A percentile compares a stretch with the other conserved stretches of the same genome.
Conservation (phyloP, 92 coral and sea anemone genomes). For the Pocillopora meandrina region DNA sequence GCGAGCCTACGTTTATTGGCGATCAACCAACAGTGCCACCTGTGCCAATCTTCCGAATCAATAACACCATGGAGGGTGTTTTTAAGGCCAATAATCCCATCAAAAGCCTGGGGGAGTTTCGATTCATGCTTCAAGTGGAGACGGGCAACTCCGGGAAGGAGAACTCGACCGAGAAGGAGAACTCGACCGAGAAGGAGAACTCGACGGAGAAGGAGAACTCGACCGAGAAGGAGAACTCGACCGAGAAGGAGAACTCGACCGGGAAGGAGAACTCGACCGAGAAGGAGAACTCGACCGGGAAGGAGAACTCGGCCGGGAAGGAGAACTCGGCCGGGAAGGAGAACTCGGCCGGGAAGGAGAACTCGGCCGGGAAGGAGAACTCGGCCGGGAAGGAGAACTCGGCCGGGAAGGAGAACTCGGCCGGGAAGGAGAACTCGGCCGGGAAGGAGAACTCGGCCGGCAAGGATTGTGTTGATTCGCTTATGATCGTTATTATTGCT, state of each 20-base stretch:
- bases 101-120: conserved; percentile 22
- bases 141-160: not conserved
- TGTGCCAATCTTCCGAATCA: conserved; percentile 28
- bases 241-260: too few relatives aligned
- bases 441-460: not conserved
- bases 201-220: not conserved
- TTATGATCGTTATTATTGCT: not conserved
- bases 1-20: not conserved
- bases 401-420: too few relatives aligned
- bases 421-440: too few relatives aligned
- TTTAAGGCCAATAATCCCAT: not conserved
- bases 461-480: not conserved
- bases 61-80: conserved; percentile 13
- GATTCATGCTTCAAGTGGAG: not conserved
- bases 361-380: too few relatives aligned
- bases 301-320: too few relatives aligned
- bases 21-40: not conserved
- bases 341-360: too few relatives aligned
- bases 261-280: too few relatives aligned
- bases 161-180: too few relatives aligned
- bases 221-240: too few relatives aligned
- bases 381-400: too few relatives aligned
- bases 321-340: too few relatives aligned
- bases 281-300: too few relatives aligned
- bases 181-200: not conserved